Evolutionary conservation across 2,888 invertebrate species (phyloP).

Genomic region (Erebia palarica): DNA sequence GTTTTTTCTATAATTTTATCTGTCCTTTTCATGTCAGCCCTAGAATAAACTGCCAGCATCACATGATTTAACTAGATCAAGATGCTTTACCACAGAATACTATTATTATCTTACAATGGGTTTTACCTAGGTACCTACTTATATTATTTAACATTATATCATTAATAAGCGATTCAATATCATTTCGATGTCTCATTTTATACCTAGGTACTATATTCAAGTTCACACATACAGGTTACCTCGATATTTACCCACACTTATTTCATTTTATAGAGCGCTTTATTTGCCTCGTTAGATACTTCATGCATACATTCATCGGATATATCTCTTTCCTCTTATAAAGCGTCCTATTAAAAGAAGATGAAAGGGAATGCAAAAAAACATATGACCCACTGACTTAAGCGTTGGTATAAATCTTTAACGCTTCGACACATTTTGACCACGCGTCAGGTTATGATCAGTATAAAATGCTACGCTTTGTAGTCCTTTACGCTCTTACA

Average conservation of each 20-base stretch:
- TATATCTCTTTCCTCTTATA: conserved; percentile 16
- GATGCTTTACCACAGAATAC: too few species aligned
- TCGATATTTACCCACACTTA: not conserved
- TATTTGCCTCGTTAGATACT: conserved; percentile 17
- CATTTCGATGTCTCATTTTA: not conserved
- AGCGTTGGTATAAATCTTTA: conserved; percentile 71
- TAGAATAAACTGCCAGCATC: too few species aligned
- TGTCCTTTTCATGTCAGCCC: too few species aligned
- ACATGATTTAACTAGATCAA: too few species aligned
- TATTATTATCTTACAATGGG: too few species aligned
- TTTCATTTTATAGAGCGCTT: not conserved
- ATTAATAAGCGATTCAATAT: too few species aligned
- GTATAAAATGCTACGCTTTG: conserved; percentile 72
- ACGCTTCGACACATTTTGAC: conserved; percentile 79
- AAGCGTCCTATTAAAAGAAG: conserved; percentile 20
- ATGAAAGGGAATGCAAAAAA: conserved; percentile 38
- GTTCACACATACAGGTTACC: too few species aligned
- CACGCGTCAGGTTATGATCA: conserved; percentile 77
- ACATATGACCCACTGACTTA: conserved; percentile 52
- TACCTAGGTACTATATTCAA: not conserved
- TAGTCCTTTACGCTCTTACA: conserved; percentile 63
- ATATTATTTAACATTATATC: too few species aligned
- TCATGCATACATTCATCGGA: conserved; percentile 18
- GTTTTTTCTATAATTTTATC: too few species aligned
- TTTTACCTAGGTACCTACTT: too few species aligned